phyloP scores from a whole-genome alignment of 2,113 vertebrate species.

The Ochotona princeps region DNA sequence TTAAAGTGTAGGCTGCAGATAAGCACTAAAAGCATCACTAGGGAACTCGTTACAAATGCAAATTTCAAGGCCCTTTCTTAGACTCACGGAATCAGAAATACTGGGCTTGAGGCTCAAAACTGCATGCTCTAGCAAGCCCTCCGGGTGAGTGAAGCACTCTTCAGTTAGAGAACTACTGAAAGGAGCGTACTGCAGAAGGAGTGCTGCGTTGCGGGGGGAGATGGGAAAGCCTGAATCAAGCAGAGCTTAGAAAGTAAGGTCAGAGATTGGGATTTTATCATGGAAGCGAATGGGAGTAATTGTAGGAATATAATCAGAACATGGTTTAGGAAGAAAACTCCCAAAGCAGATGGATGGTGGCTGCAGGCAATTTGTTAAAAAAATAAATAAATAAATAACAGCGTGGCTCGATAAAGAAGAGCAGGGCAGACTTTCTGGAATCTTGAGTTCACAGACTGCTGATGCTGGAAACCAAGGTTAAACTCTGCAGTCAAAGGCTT shows the following conservation, averaged over 20 bases:
- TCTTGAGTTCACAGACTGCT: too few species aligned
- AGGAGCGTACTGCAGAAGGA: neutral
- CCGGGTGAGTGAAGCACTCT: neutral
- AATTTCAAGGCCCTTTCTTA: neutral
- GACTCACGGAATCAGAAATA: neutral
- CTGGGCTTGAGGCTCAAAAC: neutral
- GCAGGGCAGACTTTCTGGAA: too few species aligned
- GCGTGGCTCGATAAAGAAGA: too few species aligned
- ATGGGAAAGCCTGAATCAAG: neutral
- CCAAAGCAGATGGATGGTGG: neutral
- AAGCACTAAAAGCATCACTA: neutral
- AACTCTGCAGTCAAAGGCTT: too few species aligned
- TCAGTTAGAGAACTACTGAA: neutral
- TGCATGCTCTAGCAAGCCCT: neutral
- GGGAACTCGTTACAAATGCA: neutral
- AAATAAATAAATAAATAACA: too few species aligned
- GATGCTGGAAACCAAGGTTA: too few species aligned
- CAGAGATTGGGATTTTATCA: neutral
- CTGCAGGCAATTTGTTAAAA: too few species aligned
- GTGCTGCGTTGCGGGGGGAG: neutral
- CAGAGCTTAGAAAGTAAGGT: neutral
- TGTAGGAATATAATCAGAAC: neutral
- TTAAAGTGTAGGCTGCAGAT: neutral
- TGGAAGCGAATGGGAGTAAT: neutral
- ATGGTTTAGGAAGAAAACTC: neutral